These are phyloP conservation scores for Brachyistius frenatus DNA, from an alignment of 2,113 vertebrate genomes.

Conservation along the genomic window DNA sequence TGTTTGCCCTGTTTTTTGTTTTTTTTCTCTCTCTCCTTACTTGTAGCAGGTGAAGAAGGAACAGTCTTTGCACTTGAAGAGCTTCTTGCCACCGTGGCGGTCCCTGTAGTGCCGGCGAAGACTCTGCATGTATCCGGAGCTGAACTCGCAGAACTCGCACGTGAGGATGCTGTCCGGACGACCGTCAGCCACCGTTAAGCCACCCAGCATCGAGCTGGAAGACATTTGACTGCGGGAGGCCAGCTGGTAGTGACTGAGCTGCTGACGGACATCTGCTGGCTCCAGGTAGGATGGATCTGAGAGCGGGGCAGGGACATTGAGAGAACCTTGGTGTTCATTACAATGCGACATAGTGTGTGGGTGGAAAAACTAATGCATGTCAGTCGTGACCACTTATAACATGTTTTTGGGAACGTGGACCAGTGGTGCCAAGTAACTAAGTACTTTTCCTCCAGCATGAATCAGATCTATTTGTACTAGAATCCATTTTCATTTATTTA, in stretches of 20 bases:
- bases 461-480: too few relatives aligned
- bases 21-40: constrained; percentile 81
- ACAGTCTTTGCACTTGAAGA: constrained; percentile 99
- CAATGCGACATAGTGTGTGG: not conserved
- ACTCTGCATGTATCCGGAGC: constrained; percentile 98
- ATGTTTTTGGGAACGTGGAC: too few relatives aligned
- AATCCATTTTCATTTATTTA: too few relatives aligned
- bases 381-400: too few relatives aligned
- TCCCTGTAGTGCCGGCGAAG: constrained; percentile 97
- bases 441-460: too few relatives aligned
- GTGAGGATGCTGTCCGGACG: constrained; percentile 89
- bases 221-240: constrained; percentile 90
- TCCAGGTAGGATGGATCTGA: constrained; percentile 91
- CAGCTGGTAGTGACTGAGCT: constrained; percentile 95
- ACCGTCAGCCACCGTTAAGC: constrained; percentile 77
- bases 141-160: constrained; percentile 99
- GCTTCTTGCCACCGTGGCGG: constrained; percentile 97
- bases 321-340: not conserved
- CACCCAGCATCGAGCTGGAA: constrained; percentile 78
- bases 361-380: not conserved
- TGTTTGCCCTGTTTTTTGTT: not conserved
- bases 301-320: not conserved
- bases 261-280: constrained; percentile 94
- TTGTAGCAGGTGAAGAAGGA: constrained; percentile 98
- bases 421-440: too few relatives aligned